Evolutionary conservation across 2,888 invertebrate genomes (phyloP).

Genomic region (Diarsia dahlii): DNA sequence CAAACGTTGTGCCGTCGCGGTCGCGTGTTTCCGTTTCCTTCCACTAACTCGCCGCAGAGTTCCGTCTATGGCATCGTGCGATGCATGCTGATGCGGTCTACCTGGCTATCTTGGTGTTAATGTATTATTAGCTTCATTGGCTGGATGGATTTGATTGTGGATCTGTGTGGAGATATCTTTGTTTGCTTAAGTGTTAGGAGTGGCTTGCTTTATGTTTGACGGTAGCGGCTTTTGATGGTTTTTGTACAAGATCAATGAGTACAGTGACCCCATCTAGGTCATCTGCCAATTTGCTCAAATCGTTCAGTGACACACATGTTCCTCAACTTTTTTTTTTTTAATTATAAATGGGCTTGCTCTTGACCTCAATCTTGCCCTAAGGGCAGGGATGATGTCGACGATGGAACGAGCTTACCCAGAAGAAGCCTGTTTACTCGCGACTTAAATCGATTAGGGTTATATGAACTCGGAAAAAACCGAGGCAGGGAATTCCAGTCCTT

Average conservation of each 20-base stretch:
- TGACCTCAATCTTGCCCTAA: no score
- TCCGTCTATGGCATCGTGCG: slow-evolving; percentile 71
- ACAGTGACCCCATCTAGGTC: not conserved
- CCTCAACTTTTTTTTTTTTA: no score
- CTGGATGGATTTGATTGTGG: slow-evolving; percentile 38
- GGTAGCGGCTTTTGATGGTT: slow-evolving; percentile 32
- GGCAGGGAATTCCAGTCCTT: no score
- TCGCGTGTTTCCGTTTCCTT: slow-evolving; percentile 77
- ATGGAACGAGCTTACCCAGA: no score
- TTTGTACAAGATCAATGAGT: slow-evolving; percentile 18
- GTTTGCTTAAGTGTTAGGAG: slow-evolving; percentile 31
- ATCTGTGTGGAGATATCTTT: slow-evolving; percentile 30
- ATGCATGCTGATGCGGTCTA: slow-evolving; percentile 70
- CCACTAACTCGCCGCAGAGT: slow-evolving; percentile 75
- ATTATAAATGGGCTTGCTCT: no score
- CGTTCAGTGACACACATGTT: not conserved
- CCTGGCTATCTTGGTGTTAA: slow-evolving; percentile 52
- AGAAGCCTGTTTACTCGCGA: no score
- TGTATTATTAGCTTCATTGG: slow-evolving; percentile 59
- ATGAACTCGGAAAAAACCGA: no score
- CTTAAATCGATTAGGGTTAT: no score
- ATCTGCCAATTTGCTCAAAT: not conserved
- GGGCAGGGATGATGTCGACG: no score
- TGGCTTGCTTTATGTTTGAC: slow-evolving; percentile 8
- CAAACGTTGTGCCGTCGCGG: slow-evolving; percentile 68